Base-by-base conservation (phyloP, 2,113 vertebrate species). In the Neolamprologus tretocephalus region DNA sequence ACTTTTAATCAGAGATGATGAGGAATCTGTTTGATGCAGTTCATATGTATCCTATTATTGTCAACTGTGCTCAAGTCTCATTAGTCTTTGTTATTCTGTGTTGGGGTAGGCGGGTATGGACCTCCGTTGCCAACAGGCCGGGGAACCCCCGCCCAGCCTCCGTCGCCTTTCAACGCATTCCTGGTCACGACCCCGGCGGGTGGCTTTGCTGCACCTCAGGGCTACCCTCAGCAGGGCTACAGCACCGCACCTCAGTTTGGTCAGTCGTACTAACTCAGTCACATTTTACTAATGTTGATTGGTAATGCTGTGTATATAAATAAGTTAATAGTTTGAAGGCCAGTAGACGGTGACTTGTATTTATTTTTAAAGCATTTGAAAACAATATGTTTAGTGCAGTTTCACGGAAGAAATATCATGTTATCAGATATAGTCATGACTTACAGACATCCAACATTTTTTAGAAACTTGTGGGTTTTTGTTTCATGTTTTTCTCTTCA, bases 191-290 rank as follows among this genome's bases (percentile, higher is more conserved):
- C 97, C 97, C 98, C 98, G 68, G 97, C 98, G 0, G 98, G 97
- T 86, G 96, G 98, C 86, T 99, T 98, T n/a, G 97, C 98, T 1
- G 98, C 98, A 94, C 98, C 98, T 71, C 98, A 99, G 96, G 99
- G 97, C 94, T 99, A 98, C 92, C 97, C 98, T 83, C 98, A 98
- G 93, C 97, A 97, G 94, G 98, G 98, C 95, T 99, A 99, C 49
- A 98, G 97, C 82, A 98, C 98, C 85, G 97, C 98, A 88, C 98
- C 99, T 73, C 98, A 98, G 28, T 99, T 98, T 94, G 98, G 99
- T 99, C 96, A 97, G 98, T 97, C 73, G 9, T 9, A 58, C 86
- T 11, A 26, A 28, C 31, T 19, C 58, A 26, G 51, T 55, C n/a
- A 21, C 14, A 80, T 5, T 82, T 75, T 58, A 85, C 45, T n/a